Evolutionary conservation across 2,888 invertebrate genomes (phyloP).

Genomic region (Ethmia dodecea): DNA sequence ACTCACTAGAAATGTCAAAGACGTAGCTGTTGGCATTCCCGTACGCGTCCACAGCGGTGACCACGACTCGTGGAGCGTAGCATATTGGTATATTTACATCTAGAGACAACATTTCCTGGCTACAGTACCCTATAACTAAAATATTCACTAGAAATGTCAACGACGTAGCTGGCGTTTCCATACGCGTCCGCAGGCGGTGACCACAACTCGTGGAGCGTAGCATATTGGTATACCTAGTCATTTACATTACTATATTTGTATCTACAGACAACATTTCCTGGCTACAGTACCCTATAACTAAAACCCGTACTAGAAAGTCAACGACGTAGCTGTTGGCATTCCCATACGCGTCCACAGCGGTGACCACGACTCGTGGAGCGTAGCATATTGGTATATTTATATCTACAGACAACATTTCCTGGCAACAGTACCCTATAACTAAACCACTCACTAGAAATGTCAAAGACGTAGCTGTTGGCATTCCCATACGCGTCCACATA

Average conservation of each 20-base stretch:
- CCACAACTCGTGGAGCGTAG: conserved; percentile 81
- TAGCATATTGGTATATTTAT: conserved; percentile 86
- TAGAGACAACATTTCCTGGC: too few relatives aligned
- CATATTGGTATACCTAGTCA: too few relatives aligned
- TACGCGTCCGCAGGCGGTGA: conserved; percentile 83
- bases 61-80: conserved; percentile 81
- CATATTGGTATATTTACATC: too few relatives aligned
- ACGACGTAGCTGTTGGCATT: conserved; percentile 80
- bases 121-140: too few relatives aligned
- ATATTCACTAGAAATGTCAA: conserved; percentile 77
- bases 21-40: conserved; percentile 82
- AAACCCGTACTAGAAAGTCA: conserved; percentile 76
- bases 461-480: conserved; percentile 78
- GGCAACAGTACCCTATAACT: too few relatives aligned
- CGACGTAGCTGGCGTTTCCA: conserved; percentile 80
- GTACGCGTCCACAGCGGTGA: conserved; percentile 82
- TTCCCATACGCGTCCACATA: conserved; percentile 83
- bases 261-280: too few relatives aligned
- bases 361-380: conserved; percentile 80
- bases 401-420: too few relatives aligned
- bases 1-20: conserved; percentile 77
- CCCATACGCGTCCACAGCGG: conserved; percentile 82
- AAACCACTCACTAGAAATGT: conserved; percentile 72
- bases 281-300: too few relatives aligned
- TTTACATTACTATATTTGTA: too few relatives aligned